Evolutionary conservation across 2,113 vertebrate genomes (phyloP).

Genomic region (Theristicus caerulescens): DNA sequence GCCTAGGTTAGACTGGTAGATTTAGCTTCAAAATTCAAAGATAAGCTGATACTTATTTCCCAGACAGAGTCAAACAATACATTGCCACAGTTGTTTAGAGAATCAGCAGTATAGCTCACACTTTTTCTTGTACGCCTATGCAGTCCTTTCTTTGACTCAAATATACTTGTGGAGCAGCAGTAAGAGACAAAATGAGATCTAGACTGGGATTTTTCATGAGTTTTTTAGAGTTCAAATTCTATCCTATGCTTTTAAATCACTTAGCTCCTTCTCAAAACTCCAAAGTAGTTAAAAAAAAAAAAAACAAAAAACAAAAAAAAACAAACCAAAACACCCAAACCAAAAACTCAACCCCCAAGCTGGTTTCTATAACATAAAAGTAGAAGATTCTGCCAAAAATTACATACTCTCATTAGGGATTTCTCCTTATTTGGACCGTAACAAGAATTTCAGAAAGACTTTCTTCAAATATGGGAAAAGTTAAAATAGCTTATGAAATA

Average conservation of each 20-base stretch:
- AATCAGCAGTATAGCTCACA: background rate
- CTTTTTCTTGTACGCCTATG: background rate
- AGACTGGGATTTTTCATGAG: background rate
- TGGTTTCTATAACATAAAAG: background rate
- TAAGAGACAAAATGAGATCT: background rate
- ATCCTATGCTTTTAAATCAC: background rate
- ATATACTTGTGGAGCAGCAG: background rate
- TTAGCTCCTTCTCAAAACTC: background rate
- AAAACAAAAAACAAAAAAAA: background rate
- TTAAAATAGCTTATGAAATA: background rate
- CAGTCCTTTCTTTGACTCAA: background rate
- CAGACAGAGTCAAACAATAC: background rate
- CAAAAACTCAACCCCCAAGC: rapidly evolving
- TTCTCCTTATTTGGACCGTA: background rate
- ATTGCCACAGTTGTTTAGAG: background rate
- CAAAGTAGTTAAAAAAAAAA: background rate
- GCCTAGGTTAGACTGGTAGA: background rate
- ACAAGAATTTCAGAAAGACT: background rate
- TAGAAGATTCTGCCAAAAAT: background rate
- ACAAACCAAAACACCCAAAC: background rate
- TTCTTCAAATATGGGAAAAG: background rate
- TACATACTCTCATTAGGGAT: background rate
- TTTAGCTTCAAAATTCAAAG: background rate
- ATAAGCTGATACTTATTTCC: background rate
- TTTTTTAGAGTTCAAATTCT: background rate